phyloP scores from a whole-genome alignment of 2,113 vertebrate genomes.

The Benitochromis conjunctus region DNA sequence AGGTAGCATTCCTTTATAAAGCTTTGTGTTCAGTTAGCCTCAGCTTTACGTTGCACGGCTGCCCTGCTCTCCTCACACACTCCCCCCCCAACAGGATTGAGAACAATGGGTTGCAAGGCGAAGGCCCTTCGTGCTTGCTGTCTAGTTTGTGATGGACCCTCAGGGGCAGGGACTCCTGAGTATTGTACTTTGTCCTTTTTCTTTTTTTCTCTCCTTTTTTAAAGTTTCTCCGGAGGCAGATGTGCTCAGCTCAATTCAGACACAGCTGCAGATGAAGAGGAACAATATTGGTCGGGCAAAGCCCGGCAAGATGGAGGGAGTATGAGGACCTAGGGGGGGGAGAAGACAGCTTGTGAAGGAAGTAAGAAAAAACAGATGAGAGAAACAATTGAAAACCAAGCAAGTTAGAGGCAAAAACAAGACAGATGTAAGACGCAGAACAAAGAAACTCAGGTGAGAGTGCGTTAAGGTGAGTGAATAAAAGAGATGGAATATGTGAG shows the following conservation, averaged over 20 bases:
- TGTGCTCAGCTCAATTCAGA: conserved; percentile 38
- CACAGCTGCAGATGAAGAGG: conserved; percentile 52
- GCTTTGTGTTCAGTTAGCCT: neutral
- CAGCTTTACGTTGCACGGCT: neutral
- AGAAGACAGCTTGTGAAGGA: neutral
- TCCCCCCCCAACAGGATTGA: neutral
- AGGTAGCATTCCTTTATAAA: neutral
- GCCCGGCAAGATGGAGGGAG: conserved; percentile 8
- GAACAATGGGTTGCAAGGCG: conserved; percentile 44
- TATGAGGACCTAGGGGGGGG: conserved; percentile 20
- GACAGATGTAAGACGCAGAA: conserved; percentile 5
- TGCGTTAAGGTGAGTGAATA: conserved; percentile 33
- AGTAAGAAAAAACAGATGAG: conserved; percentile 19
- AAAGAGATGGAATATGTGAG: conserved; percentile 4
- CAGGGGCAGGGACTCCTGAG: conserved; percentile 22
- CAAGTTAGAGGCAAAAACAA: neutral
- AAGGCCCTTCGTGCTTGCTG: conserved; percentile 25
- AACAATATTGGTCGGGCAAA: conserved; percentile 16
- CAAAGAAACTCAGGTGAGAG: conserved; percentile 7
- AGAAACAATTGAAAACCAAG: neutral
- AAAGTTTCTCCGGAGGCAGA: conserved; percentile 42
- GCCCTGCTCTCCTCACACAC: neutral
- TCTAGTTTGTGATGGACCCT: conserved; percentile 45
- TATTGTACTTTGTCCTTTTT: conserved; percentile 11
- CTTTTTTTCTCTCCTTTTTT: neutral